phyloP scores from a whole-genome alignment of 1,140 invertebrate genomes.

The Drosophila arawakana region DNA sequence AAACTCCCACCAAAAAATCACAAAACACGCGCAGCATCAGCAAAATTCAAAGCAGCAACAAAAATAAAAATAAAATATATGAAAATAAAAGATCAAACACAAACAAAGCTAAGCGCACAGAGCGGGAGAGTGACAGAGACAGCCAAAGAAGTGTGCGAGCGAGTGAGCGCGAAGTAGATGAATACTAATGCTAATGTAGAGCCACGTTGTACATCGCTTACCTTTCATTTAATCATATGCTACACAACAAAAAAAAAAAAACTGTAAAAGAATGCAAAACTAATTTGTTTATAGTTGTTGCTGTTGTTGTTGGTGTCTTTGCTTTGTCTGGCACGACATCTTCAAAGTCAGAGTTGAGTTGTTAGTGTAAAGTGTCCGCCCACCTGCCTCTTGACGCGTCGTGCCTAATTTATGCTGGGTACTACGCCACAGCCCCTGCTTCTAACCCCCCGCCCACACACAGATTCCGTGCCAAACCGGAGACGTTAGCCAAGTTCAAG shows the following conservation, averaged over 20 bases:
- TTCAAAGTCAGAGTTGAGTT: slow-evolving; percentile 23
- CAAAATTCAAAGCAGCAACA: slow-evolving; percentile 5
- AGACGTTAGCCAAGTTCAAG: slow-evolving; percentile 39
- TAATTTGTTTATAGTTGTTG: slow-evolving; percentile 15
- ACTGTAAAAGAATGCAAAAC: slow-evolving; percentile 43
- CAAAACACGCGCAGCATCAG: slow-evolving; percentile 42
- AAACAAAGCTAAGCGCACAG: slow-evolving; percentile 22
- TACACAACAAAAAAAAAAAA: slow-evolving; percentile 10
- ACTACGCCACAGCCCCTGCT: no score
- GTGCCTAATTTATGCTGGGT: slow-evolving; percentile 47
- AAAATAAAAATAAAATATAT: no score
- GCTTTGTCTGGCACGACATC: slow-evolving; percentile 29
- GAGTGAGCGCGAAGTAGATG: slow-evolving; percentile 6
- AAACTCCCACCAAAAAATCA: slow-evolving; percentile 42
- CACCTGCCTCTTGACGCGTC: slow-evolving; percentile 40
- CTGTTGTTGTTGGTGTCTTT: slow-evolving; percentile 14
- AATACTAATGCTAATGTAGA: slow-evolving; percentile 27
- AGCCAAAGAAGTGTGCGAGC: background rate
- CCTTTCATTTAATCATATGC: slow-evolving; percentile 37
- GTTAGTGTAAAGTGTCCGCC: slow-evolving; percentile 32
- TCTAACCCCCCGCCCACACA: background rate
- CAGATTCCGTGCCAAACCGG: background rate
- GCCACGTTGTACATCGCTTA: slow-evolving; percentile 37
- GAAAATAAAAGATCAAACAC: slow-evolving; percentile 3
- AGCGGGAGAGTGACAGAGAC: slow-evolving; percentile 7